Evolutionary conservation across 2,113 vertebrate genomes (phyloP).

Genomic region (Cathartes aura): DNA sequence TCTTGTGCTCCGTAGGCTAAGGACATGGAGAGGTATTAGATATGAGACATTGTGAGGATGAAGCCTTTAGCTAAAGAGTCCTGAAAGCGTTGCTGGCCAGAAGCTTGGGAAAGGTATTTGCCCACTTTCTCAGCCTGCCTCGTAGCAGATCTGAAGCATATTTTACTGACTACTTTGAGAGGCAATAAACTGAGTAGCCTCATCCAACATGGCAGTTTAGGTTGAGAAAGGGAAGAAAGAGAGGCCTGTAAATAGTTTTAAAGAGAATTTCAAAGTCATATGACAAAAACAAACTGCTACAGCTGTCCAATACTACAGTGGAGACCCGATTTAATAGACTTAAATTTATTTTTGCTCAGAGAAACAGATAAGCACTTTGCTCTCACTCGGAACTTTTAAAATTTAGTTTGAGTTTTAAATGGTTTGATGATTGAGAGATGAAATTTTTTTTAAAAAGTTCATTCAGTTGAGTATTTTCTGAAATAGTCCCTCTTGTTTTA

Average conservation of each 20-base stretch:
- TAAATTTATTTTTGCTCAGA: neutral
- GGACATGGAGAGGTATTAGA: neutral
- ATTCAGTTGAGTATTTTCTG: neutral
- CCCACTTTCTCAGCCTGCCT: neutral
- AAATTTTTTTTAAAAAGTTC: neutral
- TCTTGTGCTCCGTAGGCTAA: neutral
- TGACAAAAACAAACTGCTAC: neutral
- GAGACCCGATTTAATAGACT: neutral
- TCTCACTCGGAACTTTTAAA: neutral
- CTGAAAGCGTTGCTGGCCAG: neutral
- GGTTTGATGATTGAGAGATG: neutral
- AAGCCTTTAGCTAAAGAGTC: neutral
- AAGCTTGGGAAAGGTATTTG: neutral
- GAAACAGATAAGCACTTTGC: neutral
- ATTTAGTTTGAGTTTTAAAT: neutral
- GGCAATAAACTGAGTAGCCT: rapidly evolving
- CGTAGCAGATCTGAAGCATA: neutral
- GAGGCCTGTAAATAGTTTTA: neutral
- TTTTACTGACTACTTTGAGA: neutral
- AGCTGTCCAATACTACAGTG: neutral
- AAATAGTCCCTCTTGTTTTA: neutral
- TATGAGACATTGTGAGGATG: neutral
- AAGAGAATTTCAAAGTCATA: neutral
- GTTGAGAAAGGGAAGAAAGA: neutral
- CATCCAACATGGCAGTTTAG: neutral